Conservation (phyloP, 1,140 invertebrate species). For the Caenorhabditis inopinata region DNA sequence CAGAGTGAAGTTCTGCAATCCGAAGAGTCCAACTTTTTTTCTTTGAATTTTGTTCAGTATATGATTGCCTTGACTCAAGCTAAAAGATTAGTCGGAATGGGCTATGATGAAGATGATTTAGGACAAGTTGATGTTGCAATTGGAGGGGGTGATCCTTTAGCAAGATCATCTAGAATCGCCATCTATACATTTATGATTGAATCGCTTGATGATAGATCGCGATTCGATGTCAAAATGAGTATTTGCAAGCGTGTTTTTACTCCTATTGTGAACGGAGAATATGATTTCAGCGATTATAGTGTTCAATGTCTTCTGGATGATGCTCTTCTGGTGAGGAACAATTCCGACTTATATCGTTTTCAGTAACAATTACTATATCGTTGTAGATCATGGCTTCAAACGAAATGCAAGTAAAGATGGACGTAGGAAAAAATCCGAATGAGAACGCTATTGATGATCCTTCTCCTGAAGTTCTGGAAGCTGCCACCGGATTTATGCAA, state of each 20-base stretch:
- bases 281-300: neutral
- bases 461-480: neutral
- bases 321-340: neutral
- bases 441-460: neutral
- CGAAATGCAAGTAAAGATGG: conserved; percentile 23
- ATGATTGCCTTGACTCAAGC: neutral
- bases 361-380: no score
- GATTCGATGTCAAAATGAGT: neutral
- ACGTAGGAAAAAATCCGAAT: neutral
- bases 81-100: neutral
- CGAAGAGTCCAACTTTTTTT: neutral
- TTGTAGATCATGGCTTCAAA: neutral
- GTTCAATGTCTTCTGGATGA: neutral
- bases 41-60: neutral
- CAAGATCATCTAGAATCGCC: neutral
- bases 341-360: no score
- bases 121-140: neutral
- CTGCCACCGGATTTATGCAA: neutral
- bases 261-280: neutral
- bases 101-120: neutral
- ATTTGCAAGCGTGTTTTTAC: neutral
- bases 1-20: conserved; percentile 21
- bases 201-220: neutral
- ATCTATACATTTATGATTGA: conserved; percentile 20
- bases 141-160: neutral